Percentiles rank a stretch among this genome's conserved stretches.
Conservation (phyloP, 2,113 vertebrate species). For the Alexandromys fortis region DNA sequence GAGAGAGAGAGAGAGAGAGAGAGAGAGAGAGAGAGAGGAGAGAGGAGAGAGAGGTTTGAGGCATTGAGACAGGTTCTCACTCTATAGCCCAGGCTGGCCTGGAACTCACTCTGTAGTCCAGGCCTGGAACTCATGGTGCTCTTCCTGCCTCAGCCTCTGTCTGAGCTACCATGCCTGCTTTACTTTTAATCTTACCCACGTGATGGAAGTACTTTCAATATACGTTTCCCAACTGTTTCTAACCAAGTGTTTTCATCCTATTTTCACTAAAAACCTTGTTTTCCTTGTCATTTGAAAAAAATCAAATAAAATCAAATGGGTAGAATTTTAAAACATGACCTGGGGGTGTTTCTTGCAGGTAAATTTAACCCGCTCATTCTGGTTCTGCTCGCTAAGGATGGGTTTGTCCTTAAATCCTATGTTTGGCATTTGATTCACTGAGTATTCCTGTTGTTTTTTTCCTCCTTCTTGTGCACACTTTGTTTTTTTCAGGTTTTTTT, state of each 20-base stretch:
- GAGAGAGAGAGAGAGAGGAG: neutral
- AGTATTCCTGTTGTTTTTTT: neutral
- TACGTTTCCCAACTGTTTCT: slow-evolving; percentile 1
- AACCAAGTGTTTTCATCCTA: neutral
- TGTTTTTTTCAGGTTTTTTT: neutral
- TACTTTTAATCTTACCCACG: neutral
- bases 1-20: neutral
- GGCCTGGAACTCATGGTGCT: neutral
- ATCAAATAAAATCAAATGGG: neutral
- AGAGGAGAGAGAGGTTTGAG: neutral
- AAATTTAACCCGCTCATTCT: neutral
- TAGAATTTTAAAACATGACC: slow-evolving; percentile 21
- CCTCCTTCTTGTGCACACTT: neutral
- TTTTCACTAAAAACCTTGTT: neutral
- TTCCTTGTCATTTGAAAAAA: neutral
- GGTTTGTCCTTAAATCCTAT: neutral
- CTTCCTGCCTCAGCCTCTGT: neutral
- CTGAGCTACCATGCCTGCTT: neutral
- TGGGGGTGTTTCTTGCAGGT: neutral
- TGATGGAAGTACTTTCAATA: neutral
- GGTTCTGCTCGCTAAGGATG: neutral
- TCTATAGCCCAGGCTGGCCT: neutral
- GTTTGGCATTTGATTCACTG: neutral
- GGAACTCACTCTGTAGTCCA: neutral
- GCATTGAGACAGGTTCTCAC: neutral